Percentiles rank a stretch among this genome's conserved stretches.
Evolutionary conservation across 2,113 vertebrate species (phyloP).

Genomic region (Coturnix japonica): DNA sequence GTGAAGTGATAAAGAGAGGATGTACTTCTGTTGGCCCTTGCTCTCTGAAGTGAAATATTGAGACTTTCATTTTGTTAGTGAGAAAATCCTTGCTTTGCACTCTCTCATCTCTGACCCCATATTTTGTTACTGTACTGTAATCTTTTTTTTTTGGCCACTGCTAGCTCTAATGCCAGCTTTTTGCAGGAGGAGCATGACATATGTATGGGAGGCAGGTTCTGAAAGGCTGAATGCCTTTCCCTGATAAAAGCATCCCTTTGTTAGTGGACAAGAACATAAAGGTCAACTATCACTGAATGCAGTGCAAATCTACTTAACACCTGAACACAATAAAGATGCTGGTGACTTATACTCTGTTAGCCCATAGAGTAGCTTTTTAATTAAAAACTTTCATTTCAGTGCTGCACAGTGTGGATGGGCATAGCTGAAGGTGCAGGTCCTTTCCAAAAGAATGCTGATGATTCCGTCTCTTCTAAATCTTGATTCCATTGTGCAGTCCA

Average conservation of each 20-base stretch:
- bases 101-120: background rate
- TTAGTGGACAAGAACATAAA: background rate
- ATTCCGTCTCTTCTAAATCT: background rate
- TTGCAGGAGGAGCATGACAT: background rate
- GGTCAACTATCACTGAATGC: background rate
- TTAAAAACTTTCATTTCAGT: conserved; percentile 19
- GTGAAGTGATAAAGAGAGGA: conserved; percentile 58
- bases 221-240: background rate
- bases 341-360: background rate
- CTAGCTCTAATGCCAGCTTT: background rate
- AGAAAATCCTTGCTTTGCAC: conserved; percentile 48
- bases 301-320: background rate
- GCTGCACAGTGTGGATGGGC: background rate
- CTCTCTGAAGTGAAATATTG: conserved; percentile 54
- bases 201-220: background rate
- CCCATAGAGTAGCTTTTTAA: background rate
- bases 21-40: conserved; percentile 16
- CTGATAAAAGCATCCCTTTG: background rate
- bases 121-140: conserved; percentile 23
- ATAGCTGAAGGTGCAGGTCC: background rate
- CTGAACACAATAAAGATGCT: background rate
- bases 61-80: conserved; percentile 51
- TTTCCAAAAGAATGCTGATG: background rate
- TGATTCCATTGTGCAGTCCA: background rate
- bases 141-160: background rate